Base-by-base conservation (phyloP, 1,140 invertebrate species). In the Campodea augens region DNA sequence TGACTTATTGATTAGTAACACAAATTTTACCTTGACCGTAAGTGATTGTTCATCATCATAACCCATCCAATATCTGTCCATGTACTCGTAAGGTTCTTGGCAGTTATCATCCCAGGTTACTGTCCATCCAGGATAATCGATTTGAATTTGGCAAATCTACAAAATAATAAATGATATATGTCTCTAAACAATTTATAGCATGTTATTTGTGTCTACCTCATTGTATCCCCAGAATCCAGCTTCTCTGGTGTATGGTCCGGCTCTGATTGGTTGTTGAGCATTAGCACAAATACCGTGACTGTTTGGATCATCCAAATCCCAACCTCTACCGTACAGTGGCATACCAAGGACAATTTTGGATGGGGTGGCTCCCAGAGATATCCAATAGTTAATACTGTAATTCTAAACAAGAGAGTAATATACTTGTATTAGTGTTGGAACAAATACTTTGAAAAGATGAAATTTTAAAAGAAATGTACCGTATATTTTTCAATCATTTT, bases 271-370 rank as follows among this genome's bases (percentile, higher is more conserved):
- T 12, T 56, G 51, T 15, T 52, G 48, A 5, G 60, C 61, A 5
- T 57, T 50, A 4, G 61, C 60, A 42, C 57, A 54, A 0, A 77
- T 57, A 5, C 55, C 60, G 25, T 70, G 64, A 1, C 63, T 41
- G 0, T 52, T 53, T 0, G 59, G 38, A 48, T 71, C 56, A 5
- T 54, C 52, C 7, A 83, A 58, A 7, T 64, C 73, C 49, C 73
- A 81, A 0, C 73, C 69, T 38, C 71, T 68, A 0, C 78, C 81
- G 49, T 81, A 84, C 1, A 74, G 63, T 2, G 72, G 66, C 44
- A 79, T 57, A 13, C 78, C 79, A 7, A 81, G 50, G n/a, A 74
- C 58, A 1, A 81, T 48, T 59, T 81, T 80, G 0, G 71, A 57
- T 10, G 55, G 38, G 1, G 70, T 62, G 2, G 65, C 69, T 0